phyloP scores from a whole-genome alignment of 2,113 vertebrate genomes.

The Solenodon paradoxus region DNA sequence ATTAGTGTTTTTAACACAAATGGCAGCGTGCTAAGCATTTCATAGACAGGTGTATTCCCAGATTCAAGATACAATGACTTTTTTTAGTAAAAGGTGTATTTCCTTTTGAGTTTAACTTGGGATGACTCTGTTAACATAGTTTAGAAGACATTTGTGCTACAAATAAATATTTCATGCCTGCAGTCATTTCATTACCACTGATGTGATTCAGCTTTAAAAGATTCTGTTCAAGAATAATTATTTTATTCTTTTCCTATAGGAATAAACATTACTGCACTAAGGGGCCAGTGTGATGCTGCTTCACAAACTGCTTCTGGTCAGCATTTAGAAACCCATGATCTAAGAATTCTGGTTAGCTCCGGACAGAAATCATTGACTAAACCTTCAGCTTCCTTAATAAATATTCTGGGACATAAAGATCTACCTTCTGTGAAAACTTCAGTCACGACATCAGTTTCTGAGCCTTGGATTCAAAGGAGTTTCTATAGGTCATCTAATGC shows the following conservation, averaged over 20 bases:
- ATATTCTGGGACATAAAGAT: constrained; percentile 80
- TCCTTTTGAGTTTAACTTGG: not conserved
- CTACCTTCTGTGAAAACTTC: constrained; percentile 86
- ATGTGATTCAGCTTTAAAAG: not conserved
- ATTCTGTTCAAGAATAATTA: constrained; percentile 14
- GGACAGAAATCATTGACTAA: constrained; percentile 81
- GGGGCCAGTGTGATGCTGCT: constrained; percentile 88
- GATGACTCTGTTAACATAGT: not conserved
- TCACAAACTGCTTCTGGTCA: constrained; percentile 89
- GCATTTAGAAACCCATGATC: constrained; percentile 84
- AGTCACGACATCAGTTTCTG: constrained; percentile 82
- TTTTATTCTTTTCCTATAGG: constrained; percentile 72
- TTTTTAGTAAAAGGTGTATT: not conserved
- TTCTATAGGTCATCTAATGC: constrained; percentile 87
- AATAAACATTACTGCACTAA: constrained; percentile 75
- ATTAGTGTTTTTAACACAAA: not conserved
- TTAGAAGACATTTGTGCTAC: not conserved
- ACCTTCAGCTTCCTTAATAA: constrained; percentile 75
- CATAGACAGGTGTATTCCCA: not conserved
- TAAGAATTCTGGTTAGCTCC: constrained; percentile 84
- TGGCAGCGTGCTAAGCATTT: not conserved
- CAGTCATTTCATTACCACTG: not conserved
- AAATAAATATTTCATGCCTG: not conserved
- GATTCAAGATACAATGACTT: not conserved
- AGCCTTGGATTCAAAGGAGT: constrained; percentile 89